Evolutionary conservation across 1,140 invertebrate species (phyloP), one percentile per base, ranked within the genome.

Genomic region (Panulirus ornatus): DNA sequence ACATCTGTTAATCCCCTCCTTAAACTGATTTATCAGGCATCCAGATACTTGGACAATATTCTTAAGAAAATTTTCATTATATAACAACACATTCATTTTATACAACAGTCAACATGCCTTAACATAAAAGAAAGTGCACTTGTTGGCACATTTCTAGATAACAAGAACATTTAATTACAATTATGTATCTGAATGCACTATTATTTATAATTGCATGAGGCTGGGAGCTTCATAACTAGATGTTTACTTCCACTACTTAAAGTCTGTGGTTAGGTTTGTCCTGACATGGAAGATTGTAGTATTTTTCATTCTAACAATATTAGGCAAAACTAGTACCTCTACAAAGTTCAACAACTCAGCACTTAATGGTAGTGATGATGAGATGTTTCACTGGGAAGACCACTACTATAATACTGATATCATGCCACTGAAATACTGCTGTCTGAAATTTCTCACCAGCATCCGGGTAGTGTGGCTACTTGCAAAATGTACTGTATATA

Each of bases 331-430:
- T 3, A 42, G 38, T 66, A 70, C 22, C n/a, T 83, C 16, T 16
- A 70, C 27, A 47, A n/a, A n/a, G 9, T 42, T 30, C 42, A 84
- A 19, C 38, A 47, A 58, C 27, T 40, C 27, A 16, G 27, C 14
- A 27, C 11, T 40, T 63, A 84, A 42, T 30, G 11, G 47, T 71
- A 84, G n/a, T 42, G 47, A 38, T 22, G n/a, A 66, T 27, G 36
- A 16, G 42, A 66, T 47, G 54, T 34, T 84, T 42, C 86, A 66
- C 14, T 11, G 34, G 86, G 86, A 88, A 82, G 85, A 87, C 85
- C 75, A 88, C 76, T 44, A 30, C 42, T 63, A 82, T 82, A 88
- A 88, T 88, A 88, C 86, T 88, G 86, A 73, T 63, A 88, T 73
- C 38, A 38, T 70, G 27, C 19, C 14, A 84, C 63, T 16, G 79